These are phyloP conservation scores for Pollicipes pollicipes DNA, from an alignment of 1,140 invertebrate species.

Conservation along the genomic window DNA sequence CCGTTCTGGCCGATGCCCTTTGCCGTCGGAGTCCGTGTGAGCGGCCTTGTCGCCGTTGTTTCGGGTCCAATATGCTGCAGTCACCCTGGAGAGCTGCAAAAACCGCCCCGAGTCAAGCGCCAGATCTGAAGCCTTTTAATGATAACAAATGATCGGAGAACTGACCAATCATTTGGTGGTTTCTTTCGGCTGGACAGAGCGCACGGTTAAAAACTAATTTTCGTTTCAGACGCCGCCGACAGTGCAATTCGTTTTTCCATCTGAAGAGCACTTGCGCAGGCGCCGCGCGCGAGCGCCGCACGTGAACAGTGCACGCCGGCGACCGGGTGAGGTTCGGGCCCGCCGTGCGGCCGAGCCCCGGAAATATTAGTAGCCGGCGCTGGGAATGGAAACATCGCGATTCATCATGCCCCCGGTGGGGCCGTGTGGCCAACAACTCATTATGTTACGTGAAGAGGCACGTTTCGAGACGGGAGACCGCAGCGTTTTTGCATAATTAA, in stretches of 20 bases:
- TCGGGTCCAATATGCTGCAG: background rate
- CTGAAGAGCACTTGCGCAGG: background rate
- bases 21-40: too few species aligned
- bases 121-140: constrained; percentile 1
- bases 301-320: background rate
- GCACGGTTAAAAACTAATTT: background rate
- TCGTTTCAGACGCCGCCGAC: background rate
- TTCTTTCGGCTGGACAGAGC: background rate
- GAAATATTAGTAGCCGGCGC: background rate
- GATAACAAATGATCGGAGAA: constrained; percentile 1
- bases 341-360: too few species aligned
- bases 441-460: background rate
- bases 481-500: constrained; percentile 1
- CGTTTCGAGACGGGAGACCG: background rate
- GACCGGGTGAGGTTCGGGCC: background rate
- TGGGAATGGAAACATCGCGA: background rate
- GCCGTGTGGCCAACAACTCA: background rate
- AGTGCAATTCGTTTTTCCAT: background rate
- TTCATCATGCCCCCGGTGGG: background rate
- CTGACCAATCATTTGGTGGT: background rate
- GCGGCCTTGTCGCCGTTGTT: background rate
- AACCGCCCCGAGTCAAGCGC: background rate
- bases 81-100: background rate
- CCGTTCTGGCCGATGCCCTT: background rate
- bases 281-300: too few species aligned